These are phyloP conservation scores for Zoanthus solanderi DNA, from an alignment of 92 coral and sea anemone species.

Conservation along the genomic window DNA sequence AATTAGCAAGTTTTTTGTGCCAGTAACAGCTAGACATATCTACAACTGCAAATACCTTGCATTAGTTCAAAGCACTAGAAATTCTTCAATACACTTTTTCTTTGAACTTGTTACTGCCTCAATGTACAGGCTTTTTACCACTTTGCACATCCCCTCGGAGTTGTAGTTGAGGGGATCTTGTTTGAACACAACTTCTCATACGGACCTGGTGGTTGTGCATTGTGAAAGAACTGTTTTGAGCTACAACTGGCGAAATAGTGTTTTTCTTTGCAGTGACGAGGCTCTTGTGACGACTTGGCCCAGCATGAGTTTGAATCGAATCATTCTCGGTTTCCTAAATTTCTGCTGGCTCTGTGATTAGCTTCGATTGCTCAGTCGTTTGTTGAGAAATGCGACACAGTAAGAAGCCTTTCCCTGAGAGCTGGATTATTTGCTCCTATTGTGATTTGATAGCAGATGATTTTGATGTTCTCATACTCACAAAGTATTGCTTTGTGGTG, in stretches of 20 bases:
- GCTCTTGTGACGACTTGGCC: constrained; percentile 12
- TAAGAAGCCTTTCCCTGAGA: too few relatives aligned
- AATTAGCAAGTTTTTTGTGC: constrained; percentile 55
- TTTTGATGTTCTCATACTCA: too few relatives aligned
- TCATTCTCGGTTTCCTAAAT: constrained; percentile 9
- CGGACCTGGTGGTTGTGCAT: not conserved
- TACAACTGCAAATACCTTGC: constrained; percentile 16
- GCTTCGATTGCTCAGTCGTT: constrained; percentile 52
- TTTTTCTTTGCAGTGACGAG: constrained; percentile 41
- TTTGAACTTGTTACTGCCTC: constrained; percentile 8
- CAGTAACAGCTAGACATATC: constrained; percentile 60
- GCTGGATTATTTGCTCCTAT: constrained; percentile 22
- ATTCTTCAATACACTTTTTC: constrained; percentile 33
- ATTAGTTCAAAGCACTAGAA: constrained; percentile 47
- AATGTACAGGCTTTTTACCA: not conserved
- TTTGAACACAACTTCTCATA: constrained; percentile 6
- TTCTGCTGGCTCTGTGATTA: constrained; percentile 22
- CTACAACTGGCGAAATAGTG: constrained; percentile 62
- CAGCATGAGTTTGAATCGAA: too few relatives aligned
- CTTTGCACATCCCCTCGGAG: not conserved
- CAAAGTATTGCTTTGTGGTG: too few relatives aligned
- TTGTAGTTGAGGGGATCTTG: constrained; percentile 5
- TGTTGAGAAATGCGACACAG: not conserved
- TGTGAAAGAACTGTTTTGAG: constrained; percentile 1
- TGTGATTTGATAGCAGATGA: not conserved